These are phyloP conservation scores for Gobionotothen gibberifrons DNA, from an alignment of 2,797 vertebrate genomes.

Conservation along the genomic window DNA sequence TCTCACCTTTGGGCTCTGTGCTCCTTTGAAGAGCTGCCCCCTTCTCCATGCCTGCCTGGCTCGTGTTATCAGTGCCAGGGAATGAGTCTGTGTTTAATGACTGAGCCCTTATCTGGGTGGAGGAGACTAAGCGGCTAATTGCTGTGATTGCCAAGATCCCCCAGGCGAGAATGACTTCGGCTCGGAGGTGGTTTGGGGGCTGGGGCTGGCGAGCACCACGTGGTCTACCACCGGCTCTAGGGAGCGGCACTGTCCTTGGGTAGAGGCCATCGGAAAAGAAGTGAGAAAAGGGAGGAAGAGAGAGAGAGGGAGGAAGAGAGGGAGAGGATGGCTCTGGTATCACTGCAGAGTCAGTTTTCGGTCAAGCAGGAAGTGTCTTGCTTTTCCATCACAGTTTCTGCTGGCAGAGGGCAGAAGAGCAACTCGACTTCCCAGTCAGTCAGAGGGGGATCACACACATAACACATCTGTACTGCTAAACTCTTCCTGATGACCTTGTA, in stretches of 20 bases:
- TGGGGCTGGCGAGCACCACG: constrained; percentile 69
- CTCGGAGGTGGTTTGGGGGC: constrained; percentile 75
- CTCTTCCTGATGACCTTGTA: not conserved
- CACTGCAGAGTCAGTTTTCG: constrained; percentile 49
- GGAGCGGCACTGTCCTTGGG: constrained; percentile 82
- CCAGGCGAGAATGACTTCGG: constrained; percentile 73
- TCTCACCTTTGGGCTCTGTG: constrained; percentile 71
- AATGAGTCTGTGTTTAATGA: constrained; percentile 88
- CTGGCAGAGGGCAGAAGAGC: constrained; percentile 14
- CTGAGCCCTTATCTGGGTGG: constrained; percentile 86
- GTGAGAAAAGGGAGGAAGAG: constrained; percentile 27
- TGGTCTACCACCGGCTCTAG: constrained; percentile 67
- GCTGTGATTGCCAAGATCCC: constrained; percentile 85
- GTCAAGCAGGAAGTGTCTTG: constrained; percentile 37
- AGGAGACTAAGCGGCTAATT: constrained; percentile 88
- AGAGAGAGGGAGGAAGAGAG: constrained; percentile 23
- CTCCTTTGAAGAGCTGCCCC: constrained; percentile 70
- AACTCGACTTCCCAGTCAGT: constrained; percentile 5
- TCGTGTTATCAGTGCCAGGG: constrained; percentile 82
- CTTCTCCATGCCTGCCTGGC: constrained; percentile 69
- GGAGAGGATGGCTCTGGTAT: constrained; percentile 37
- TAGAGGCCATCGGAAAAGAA: constrained; percentile 73
- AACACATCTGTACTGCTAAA: not conserved
- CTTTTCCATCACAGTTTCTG: constrained; percentile 22
- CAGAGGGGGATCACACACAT: not conserved